Conservation (phyloP, 2,113 vertebrate genomes). For the Gallinago paraguaiae region DNA sequence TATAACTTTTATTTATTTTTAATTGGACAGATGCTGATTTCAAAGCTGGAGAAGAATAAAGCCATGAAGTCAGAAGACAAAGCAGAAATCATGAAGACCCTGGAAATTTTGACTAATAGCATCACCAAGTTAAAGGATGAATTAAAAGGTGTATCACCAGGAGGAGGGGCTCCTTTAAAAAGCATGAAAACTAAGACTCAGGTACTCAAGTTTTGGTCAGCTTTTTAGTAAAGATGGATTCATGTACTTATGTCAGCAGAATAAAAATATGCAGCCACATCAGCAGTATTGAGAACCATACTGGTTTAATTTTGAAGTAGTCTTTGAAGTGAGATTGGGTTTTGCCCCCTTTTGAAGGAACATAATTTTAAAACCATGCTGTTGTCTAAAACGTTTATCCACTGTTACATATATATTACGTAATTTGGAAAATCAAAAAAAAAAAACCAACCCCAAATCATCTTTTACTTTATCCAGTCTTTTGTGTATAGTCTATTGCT, state of each 20-base stretch:
- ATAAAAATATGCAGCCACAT: not conserved
- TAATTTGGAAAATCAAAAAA: not conserved
- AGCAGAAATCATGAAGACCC: conserved; percentile 92
- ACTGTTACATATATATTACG: not conserved
- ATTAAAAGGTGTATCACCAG: conserved; percentile 86
- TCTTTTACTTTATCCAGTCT: not conserved
- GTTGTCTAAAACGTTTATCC: not conserved
- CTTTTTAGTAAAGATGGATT: not conserved
- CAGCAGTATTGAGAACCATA: not conserved
- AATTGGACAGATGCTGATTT: conserved; percentile 88
- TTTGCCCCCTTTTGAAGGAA: not conserved
- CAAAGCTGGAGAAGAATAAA: conserved; percentile 96
- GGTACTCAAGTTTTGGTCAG: conserved; percentile 73
- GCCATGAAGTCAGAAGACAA: conserved; percentile 93
- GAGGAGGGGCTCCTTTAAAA: conserved; percentile 73
- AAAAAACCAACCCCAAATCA: not conserved
- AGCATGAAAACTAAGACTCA: conserved; percentile 90
- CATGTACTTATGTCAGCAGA: not conserved
- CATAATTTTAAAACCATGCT: not conserved
- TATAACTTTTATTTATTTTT: not conserved
- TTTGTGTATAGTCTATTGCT: not conserved
- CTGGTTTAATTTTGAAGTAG: not conserved
- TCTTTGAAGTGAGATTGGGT: not conserved
- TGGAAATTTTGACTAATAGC: conserved; percentile 88
- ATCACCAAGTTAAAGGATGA: conserved; percentile 97